Percentiles rank a stretch among this genome's conserved stretches.
These are phyloP conservation scores for Gadus chalcogrammus DNA, from an alignment of 2,113 vertebrate species.

Conservation along the genomic window DNA sequence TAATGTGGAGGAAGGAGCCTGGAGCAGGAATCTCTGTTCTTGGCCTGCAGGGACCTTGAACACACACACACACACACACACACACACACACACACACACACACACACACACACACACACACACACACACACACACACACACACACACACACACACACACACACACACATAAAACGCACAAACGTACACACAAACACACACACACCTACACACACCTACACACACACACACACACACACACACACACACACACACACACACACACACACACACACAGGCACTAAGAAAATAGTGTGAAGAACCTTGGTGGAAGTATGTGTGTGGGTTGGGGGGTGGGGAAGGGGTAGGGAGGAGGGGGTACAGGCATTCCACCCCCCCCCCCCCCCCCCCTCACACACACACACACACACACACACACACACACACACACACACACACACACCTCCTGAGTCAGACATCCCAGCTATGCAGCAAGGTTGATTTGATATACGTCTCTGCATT, in stretches of 20 bases:
- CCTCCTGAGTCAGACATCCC: not conserved
- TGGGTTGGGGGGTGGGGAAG: not conserved
- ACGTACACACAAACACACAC: too few species aligned
- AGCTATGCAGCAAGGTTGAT: not conserved
- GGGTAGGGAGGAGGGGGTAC: not conserved
- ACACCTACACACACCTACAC: constrained; percentile 35
- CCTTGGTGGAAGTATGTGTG: too few species aligned
- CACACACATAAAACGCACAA: constrained; percentile 6
- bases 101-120: constrained; percentile 18
- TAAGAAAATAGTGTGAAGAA: too few species aligned
- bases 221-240: constrained; percentile 30
- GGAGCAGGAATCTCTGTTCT: constrained; percentile 4
- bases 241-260: constrained; percentile 1
- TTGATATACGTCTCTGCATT: not conserved
- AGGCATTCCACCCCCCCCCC: not conserved
- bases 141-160: constrained; percentile 20
- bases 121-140: constrained; percentile 16
- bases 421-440: too few species aligned
- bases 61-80: constrained; percentile 45
- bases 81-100: too few species aligned
- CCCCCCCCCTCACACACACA: too few species aligned
- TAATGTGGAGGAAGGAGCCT: constrained; percentile 42
- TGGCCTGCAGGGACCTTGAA: constrained; percentile 51
- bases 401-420: too few species aligned
- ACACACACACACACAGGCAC: constrained; percentile 11